Percentiles rank a stretch among this genome's conserved stretches.
These are phyloP conservation scores for Champsocephalus esox DNA, from an alignment of 2,797 vertebrate genomes.

Conservation along the genomic window DNA sequence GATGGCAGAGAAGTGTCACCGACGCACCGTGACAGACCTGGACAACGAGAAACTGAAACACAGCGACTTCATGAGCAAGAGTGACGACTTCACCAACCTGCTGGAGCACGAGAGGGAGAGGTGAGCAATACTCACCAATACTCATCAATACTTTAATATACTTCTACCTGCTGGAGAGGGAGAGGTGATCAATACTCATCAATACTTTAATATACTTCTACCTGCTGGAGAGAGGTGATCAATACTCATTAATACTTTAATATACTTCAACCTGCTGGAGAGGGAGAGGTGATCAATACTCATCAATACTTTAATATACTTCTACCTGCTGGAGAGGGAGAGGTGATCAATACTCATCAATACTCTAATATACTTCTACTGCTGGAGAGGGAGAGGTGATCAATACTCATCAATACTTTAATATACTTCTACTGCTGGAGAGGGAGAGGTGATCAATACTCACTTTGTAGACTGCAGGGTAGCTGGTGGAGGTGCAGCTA, in stretches of 20 bases:
- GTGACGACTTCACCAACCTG: slow-evolving; percentile 97
- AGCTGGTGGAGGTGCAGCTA: no score
- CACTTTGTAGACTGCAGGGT: no score
- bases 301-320: no score
- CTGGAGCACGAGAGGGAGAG: slow-evolving; percentile 97
- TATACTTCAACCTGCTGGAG: slow-evolving; percentile 89
- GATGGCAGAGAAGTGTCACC: slow-evolving; percentile 94
- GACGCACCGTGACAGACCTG: slow-evolving; percentile 92
- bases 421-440: no score
- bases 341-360: no score
- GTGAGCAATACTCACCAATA: slow-evolving; percentile 73
- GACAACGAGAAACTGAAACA: slow-evolving; percentile 95
- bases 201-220: slow-evolving; percentile 71
- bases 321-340: no score
- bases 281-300: slow-evolving; percentile 88
- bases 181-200: slow-evolving; percentile 49
- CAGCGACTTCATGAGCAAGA: slow-evolving; percentile 96
- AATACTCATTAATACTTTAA: no score
- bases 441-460: no score
- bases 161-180: slow-evolving; percentile 3
- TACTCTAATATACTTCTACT: no score
- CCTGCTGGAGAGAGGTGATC: slow-evolving; percentile 94
- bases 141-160: slow-evolving; percentile 49
- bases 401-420: no score
- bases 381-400: no score